A percentile compares a stretch with the other conserved stretches of the same genome.
Conservation (phyloP, 2,113 vertebrate genomes). For the Myxocyprinus asiaticus region DNA sequence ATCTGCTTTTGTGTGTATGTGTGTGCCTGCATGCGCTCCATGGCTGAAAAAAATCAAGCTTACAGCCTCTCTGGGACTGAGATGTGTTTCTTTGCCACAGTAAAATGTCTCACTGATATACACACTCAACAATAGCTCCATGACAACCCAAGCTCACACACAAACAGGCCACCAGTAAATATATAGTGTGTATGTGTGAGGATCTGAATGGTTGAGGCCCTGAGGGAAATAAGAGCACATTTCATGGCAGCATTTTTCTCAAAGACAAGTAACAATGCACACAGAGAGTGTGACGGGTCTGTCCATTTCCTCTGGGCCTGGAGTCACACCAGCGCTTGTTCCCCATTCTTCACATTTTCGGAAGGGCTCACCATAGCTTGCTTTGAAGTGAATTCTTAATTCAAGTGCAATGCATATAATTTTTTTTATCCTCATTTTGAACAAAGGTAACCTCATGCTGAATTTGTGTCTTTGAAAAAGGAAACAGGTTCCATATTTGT, state of each 20-base stretch:
- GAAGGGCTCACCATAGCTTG: not conserved
- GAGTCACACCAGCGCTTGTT: not conserved
- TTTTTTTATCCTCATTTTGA: conserved; percentile 3
- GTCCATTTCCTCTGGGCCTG: not conserved
- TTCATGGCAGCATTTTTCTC: conserved; percentile 32
- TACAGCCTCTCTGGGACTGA: conserved; percentile 1
- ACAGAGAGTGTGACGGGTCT: conserved; percentile 11
- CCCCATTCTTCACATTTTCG: conserved; percentile 1
- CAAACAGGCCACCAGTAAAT: too few relatives aligned
- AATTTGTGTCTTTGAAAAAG: too few relatives aligned
- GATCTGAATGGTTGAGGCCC: not conserved
- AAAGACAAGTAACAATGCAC: conserved; percentile 36
- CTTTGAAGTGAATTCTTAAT: conserved; percentile 47
- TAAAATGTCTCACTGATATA: conserved; percentile 11
- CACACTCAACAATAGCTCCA: not conserved
- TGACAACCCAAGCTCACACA: too few relatives aligned
- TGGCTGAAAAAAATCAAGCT: too few relatives aligned
- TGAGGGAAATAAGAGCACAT: conserved; percentile 41
- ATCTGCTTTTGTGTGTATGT: not conserved
- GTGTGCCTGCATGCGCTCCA: too few relatives aligned
- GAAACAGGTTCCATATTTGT: too few relatives aligned
- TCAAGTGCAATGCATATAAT: conserved; percentile 19
- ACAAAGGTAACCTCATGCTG: not conserved
- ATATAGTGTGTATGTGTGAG: not conserved
- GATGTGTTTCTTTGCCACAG: conserved; percentile 8